These are phyloP conservation scores for Piprites chloris DNA, from an alignment of 2,113 vertebrate species.

Conservation along the genomic window DNA sequence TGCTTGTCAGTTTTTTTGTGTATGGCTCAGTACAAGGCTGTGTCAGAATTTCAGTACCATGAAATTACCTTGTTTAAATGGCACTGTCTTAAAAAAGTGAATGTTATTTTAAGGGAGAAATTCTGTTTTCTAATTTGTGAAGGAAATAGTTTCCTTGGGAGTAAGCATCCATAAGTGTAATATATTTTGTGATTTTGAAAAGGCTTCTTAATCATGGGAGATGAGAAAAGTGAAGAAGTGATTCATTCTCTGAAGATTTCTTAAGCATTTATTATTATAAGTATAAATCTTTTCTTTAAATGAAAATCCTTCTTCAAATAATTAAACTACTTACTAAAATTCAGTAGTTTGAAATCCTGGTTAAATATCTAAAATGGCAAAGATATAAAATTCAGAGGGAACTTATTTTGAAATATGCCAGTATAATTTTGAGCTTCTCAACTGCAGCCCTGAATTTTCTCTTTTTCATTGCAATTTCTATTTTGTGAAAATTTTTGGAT, in stretches of 20 bases:
- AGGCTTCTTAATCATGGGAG: not conserved
- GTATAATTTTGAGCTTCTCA: constrained; percentile 14
- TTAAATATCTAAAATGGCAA: not conserved
- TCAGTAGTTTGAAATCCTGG: not conserved
- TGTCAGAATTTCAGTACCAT: constrained; percentile 51
- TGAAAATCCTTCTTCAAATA: not conserved
- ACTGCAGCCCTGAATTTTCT: constrained; percentile 20
- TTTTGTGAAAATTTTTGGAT: constrained; percentile 41
- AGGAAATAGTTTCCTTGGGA: constrained; percentile 53
- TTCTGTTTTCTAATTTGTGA: constrained; percentile 37
- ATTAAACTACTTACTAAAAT: not conserved
- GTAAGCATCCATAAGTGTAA: constrained; percentile 17
- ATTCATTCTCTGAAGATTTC: not conserved
- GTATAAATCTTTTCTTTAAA: not conserved
- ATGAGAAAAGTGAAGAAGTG: not conserved
- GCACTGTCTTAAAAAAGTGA: constrained; percentile 54
- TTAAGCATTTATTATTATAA: not conserved
- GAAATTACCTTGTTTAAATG: constrained; percentile 42
- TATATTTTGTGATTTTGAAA: not conserved
- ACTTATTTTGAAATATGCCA: not conserved
- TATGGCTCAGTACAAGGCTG: constrained; percentile 39
- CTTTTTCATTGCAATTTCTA: constrained; percentile 15
- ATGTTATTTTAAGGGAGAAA: constrained; percentile 61
- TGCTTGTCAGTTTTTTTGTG: constrained; percentile 29
- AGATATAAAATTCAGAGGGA: not conserved